These are phyloP conservation scores for Trichomalopsis sarcophagae DNA, from an alignment of 1,140 invertebrate genomes.

Conservation along the genomic window DNA sequence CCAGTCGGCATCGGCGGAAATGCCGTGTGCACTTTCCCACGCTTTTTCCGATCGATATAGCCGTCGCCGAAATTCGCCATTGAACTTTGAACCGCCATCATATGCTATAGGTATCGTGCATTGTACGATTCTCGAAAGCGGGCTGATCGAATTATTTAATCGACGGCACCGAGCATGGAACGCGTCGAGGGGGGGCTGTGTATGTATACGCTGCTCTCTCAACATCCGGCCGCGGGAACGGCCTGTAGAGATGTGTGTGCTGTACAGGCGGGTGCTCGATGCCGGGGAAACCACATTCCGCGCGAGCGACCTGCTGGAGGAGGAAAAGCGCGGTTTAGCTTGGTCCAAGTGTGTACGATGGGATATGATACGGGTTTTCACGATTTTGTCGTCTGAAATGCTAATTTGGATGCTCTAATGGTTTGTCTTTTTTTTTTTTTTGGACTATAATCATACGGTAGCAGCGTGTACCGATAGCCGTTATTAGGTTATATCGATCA, in stretches of 20 bases:
- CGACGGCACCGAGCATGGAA: background rate
- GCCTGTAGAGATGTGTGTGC: background rate
- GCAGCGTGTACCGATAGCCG: background rate
- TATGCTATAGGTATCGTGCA: background rate
- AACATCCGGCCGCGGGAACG: slow-evolving; percentile 38
- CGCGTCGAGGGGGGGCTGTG: slow-evolving; percentile 10
- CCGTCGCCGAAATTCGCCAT: background rate
- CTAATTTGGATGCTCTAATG: no score
- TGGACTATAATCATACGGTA: no score
- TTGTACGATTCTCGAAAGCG: background rate
- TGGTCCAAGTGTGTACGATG: no score
- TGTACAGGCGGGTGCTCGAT: background rate
- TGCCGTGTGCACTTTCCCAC: background rate
- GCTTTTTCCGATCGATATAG: slow-evolving; percentile 3
- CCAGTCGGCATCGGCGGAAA: background rate
- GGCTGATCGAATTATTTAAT: slow-evolving; percentile 45
- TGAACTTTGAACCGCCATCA: background rate
- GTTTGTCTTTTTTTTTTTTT: background rate
- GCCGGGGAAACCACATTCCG: slow-evolving; percentile 43
- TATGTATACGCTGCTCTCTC: background rate
- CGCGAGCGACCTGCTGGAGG: background rate
- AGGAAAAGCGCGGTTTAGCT: slow-evolving; percentile 35
- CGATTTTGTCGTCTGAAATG: no score
- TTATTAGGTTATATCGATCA: background rate
- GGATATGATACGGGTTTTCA: no score